Evolutionary conservation across 1,140 invertebrate genomes (phyloP).

Genomic region (Trichonephila clavipes): DNA sequence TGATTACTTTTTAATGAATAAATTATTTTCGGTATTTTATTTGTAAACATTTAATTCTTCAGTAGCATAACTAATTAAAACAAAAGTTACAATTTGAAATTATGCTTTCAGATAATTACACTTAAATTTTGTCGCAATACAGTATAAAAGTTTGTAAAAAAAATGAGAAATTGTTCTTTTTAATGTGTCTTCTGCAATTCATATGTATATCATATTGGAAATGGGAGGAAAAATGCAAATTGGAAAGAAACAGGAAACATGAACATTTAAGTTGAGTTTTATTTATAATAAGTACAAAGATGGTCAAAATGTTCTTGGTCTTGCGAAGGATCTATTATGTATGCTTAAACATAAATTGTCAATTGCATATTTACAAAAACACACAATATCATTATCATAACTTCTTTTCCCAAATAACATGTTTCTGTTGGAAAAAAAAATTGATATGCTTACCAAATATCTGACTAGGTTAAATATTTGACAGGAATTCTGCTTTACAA

Average conservation of each 20-base stretch:
- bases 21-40: too few relatives aligned
- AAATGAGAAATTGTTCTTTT: too few relatives aligned
- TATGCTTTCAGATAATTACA: too few relatives aligned
- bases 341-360: background rate
- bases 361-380: background rate
- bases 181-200: background rate
- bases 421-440: background rate
- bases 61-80: too few relatives aligned
- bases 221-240: background rate
- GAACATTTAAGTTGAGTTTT: slow-evolving; percentile 46
- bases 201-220: background rate
- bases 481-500: background rate
- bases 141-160: too few relatives aligned
- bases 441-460: too few relatives aligned
- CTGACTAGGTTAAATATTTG: background rate
- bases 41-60: too few relatives aligned
- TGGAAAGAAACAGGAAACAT: background rate
- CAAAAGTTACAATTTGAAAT: too few relatives aligned
- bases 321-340: background rate
- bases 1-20: too few relatives aligned
- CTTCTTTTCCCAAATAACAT: background rate
- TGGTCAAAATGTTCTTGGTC: slow-evolving; percentile 51
- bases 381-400: background rate
- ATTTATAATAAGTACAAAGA: slow-evolving; percentile 74
- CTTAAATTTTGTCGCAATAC: too few relatives aligned